Conservation (phyloP, 1,140 invertebrate species). For the Phenacoccus solenopsis region DNA sequence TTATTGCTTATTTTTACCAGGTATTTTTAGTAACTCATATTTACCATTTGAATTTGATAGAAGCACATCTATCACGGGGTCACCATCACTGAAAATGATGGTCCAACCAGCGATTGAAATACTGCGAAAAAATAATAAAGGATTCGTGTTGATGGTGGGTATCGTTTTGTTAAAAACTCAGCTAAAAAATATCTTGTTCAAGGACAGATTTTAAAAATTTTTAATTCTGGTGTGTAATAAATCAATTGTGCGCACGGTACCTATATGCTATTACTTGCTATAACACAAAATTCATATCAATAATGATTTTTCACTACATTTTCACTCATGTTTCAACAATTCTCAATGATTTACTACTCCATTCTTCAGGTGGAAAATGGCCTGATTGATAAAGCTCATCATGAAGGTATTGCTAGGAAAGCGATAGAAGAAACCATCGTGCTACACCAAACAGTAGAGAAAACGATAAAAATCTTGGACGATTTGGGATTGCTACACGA, state of each 20-base stretch:
- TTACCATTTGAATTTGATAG: constrained; percentile 62
- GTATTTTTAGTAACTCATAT: constrained; percentile 64
- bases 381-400: constrained; percentile 79
- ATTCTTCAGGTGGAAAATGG: constrained; percentile 63
- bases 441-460: constrained; percentile 61
- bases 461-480: constrained; percentile 25
- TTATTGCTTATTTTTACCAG: constrained; percentile 30
- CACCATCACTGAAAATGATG: constrained; percentile 75
- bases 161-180: no score
- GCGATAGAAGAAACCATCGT: constrained; percentile 65
- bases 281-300: no score
- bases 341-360: no score
- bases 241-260: no score
- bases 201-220: no score
- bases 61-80: constrained; percentile 46
- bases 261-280: no score
- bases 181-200: no score
- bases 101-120: constrained; percentile 70
- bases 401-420: constrained; percentile 59
- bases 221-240: no score
- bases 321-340: no score
- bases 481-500: constrained; percentile 35
- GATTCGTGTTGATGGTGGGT: constrained; percentile 58
- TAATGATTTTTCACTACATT: no score
- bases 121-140: constrained; percentile 58